Conservation (phyloP, 2,888 invertebrate genomes). For the Nebria brevicollis region DNA sequence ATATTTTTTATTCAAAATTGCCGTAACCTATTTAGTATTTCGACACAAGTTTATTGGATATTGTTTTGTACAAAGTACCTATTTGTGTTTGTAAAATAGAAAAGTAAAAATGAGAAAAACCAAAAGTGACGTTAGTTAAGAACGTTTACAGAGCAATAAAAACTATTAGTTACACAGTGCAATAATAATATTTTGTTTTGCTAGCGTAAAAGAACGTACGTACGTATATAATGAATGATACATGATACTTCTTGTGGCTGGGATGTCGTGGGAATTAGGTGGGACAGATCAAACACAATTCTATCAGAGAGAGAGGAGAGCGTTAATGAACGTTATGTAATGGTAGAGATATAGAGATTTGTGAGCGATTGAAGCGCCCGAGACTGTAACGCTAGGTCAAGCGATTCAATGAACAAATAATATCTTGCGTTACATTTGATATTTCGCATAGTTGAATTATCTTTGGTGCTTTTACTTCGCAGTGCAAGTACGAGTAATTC, state of each 20-base stretch:
- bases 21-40: no score
- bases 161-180: background rate
- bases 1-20: no score
- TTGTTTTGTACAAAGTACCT: no score
- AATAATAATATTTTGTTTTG: background rate
- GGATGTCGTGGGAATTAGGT: slow-evolving; percentile 53
- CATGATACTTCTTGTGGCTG: slow-evolving; percentile 32
- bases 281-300: slow-evolving; percentile 52
- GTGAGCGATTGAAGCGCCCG: background rate
- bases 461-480: no score
- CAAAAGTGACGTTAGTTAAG: background rate
- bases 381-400: slow-evolving; percentile 17
- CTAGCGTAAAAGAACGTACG: background rate
- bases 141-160: background rate
- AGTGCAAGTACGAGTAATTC: no score
- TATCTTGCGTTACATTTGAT: no score
- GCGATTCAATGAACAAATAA: background rate
- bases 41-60: no score
- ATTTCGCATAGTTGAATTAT: no score
- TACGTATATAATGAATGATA: background rate
- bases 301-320: slow-evolving; percentile 25
- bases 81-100: no score
- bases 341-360: background rate
- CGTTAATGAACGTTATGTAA: slow-evolving; percentile 25
- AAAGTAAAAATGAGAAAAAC: background rate